Conservation (phyloP, 2,113 vertebrate species). For the Laticauda colubrina region DNA sequence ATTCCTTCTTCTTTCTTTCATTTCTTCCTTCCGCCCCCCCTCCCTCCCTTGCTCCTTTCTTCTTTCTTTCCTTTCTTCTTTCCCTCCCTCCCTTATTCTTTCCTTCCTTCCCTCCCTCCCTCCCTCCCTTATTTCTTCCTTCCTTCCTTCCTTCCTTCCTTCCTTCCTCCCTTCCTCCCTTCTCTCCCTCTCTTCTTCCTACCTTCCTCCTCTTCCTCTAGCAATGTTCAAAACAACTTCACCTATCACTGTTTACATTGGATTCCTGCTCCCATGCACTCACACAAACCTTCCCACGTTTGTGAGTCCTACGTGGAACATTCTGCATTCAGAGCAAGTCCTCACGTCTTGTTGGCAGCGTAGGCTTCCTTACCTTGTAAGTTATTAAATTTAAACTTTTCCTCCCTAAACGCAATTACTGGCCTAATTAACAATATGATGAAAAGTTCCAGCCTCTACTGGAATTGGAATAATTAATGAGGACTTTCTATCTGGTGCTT, state of each 20-base stretch:
- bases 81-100: background rate
- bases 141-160: background rate
- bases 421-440: conserved; percentile 25
- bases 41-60: too few species aligned
- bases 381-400: conserved; percentile 20
- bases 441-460: background rate
- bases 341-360: background rate
- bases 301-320: background rate
- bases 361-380: background rate
- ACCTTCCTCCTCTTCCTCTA: background rate
- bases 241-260: background rate
- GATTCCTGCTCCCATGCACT: background rate
- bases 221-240: background rate
- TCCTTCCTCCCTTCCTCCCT: background rate
- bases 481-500: background rate
- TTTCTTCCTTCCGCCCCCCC: accelerated
- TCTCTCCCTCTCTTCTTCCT: background rate
- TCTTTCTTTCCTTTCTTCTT: too few species aligned
- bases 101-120: too few species aligned
- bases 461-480: background rate
- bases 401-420: conserved; percentile 4
- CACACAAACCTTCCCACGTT: background rate
- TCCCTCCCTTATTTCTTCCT: too few species aligned
- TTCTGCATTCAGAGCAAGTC: background rate
- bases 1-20: too few species aligned